A percentile compares a stretch with the other conserved stretches of the same genome.
These are phyloP conservation scores for Rhinolophus ferrumequinum DNA, from an alignment of 2,113 vertebrate species.

Conservation along the genomic window DNA sequence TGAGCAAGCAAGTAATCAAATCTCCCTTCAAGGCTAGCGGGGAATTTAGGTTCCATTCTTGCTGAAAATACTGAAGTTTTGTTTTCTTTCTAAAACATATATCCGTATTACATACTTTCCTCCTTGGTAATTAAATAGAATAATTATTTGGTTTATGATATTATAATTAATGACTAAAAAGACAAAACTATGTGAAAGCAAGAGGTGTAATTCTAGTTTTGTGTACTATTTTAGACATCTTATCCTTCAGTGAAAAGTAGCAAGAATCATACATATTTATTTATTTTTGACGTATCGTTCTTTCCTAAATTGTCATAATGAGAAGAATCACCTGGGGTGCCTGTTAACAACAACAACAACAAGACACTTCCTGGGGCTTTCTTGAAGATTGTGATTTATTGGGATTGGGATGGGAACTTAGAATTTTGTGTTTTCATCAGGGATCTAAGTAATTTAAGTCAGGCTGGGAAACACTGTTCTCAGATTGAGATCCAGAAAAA, in stretches of 20 bases:
- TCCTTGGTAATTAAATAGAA: neutral
- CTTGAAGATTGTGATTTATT: constrained; percentile 25
- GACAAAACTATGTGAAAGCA: neutral
- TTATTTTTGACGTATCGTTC: neutral
- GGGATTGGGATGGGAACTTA: neutral
- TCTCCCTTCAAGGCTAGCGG: neutral
- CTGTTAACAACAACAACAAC: neutral
- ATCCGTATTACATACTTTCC: neutral
- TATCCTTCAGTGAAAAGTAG: neutral
- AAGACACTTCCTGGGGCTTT: neutral
- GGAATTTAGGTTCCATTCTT: neutral
- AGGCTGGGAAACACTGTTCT: neutral
- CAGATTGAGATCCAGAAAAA: neutral
- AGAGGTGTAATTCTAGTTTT: neutral
- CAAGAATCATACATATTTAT: neutral
- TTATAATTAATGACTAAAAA: constrained; percentile 1
- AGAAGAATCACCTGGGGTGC: neutral
- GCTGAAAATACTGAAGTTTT: neutral
- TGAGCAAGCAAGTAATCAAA: neutral
- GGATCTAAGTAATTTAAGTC: neutral
- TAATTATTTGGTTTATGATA: neutral
- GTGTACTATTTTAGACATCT: neutral
- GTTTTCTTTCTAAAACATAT: constrained; percentile 11
- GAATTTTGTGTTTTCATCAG: constrained; percentile 25
- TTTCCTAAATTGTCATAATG: constrained; percentile 2